Evolutionary conservation across 2,797 vertebrate species (phyloP).

Genomic region (Tolypeutes matacus): DNA sequence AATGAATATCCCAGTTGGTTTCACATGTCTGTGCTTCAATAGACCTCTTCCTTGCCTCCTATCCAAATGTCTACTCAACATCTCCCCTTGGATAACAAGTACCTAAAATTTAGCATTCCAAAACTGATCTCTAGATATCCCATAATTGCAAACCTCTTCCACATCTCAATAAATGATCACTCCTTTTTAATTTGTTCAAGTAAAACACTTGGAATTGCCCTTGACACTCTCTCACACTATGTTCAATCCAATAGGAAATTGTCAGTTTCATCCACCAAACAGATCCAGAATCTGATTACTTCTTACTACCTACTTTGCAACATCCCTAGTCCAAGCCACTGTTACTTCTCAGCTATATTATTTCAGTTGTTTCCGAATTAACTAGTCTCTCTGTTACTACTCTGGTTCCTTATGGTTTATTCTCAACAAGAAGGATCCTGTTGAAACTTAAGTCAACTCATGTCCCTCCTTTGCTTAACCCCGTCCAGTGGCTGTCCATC

Average conservation of each 20-base stretch:
- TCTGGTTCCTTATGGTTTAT: background rate
- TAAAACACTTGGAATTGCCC: background rate
- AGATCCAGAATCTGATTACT: background rate
- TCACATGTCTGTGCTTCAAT: background rate
- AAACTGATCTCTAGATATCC: background rate
- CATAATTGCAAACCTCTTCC: background rate
- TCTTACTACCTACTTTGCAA: background rate
- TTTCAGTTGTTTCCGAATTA: background rate
- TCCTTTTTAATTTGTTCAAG: background rate
- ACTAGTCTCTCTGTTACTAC: background rate
- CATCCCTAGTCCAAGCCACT: background rate
- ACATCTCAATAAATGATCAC: background rate
- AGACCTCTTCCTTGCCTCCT: background rate
- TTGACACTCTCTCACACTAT: background rate
- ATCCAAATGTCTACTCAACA: background rate
- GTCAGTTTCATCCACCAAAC: background rate
- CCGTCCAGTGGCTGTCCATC: background rate
- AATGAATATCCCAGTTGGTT: background rate
- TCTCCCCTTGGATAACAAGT: background rate
- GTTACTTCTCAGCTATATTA: background rate
- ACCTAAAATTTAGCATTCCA: background rate
- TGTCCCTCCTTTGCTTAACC: background rate
- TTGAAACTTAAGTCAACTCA: background rate
- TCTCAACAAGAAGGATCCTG: background rate
- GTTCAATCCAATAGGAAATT: background rate